Evolutionary conservation across 1,140 invertebrate species (phyloP).

Genomic region (Apis mellifera): Amel_HAv3.1 CM009932.2:4019501-4020000

Average conservation of each 20-base stretch:
- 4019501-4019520: too few species aligned
- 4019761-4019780: neutral
- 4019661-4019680: neutral
- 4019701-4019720: neutral
- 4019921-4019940: neutral
- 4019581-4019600: neutral
- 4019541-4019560: too few species aligned
- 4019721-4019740: neutral
- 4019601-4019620: neutral
- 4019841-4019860: constrained; percentile 38
- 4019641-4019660: neutral
- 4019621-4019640: neutral
- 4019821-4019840: constrained; percentile 17
- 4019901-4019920: constrained; percentile 4
- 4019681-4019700: neutral
- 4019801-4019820: neutral
- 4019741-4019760: too few species aligned
- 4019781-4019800: neutral
- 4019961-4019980: constrained; percentile 48
- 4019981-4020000: constrained; percentile 2
- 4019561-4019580: too few species aligned
- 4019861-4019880: neutral
- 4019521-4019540: too few species aligned
- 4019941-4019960: constrained; percentile 10
- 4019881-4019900: neutral